Evolutionary conservation across 2,797 vertebrate genomes (phyloP), one percentile per base, ranked within the genome.

Genomic region (Micromesistius poutassou): DNA sequence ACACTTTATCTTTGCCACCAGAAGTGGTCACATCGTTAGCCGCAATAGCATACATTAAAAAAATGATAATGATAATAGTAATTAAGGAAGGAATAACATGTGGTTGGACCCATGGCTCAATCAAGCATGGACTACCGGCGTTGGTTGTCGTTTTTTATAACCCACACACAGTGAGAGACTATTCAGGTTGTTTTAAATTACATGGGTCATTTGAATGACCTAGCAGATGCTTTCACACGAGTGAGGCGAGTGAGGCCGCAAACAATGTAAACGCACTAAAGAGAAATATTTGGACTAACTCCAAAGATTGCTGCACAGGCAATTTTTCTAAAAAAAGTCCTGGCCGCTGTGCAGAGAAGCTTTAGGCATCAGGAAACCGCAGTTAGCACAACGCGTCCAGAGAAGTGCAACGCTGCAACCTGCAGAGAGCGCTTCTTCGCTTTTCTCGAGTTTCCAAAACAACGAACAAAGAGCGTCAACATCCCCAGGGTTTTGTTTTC

Each of bases 1-100:
- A 79, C 72, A 30, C 76, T 73, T 42, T 77, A 74, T 77, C 74
- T 76, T 22, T 16, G 79, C 83, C 84, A 73, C 9, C n/a, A 79
- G 77, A 55, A 19, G 28, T 30, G 70, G 4, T 36, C 22, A 62
- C 55, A 62, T 5, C 14, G 46, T 62, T 25, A 62, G 10, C 62
- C 5, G 25, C 62, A 68, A 3, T 28, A 28, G 28, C 62, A 28
- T 12, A 81, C n/a, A 73, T 36, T 40, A 75, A 85, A 80, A 79
- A 68, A 25, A 68, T 68, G 4, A 62, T 62, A 62, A 62, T 62
- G 7, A 62, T 62, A 8, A 10, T 55, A 19, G 3, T 25, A 1
- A 62, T 62, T 2, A 25, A 25, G 5, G 22, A 62, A 68, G 10
- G 10, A 25, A 12, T 68, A 10, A 8, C n/a, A 68, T n/a, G 22